Percentiles rank a stretch among this genome's conserved stretches.
phyloP scores from a whole-genome alignment of 2,113 vertebrate genomes.

The Epinephelus fuscoguttatus region DNA sequence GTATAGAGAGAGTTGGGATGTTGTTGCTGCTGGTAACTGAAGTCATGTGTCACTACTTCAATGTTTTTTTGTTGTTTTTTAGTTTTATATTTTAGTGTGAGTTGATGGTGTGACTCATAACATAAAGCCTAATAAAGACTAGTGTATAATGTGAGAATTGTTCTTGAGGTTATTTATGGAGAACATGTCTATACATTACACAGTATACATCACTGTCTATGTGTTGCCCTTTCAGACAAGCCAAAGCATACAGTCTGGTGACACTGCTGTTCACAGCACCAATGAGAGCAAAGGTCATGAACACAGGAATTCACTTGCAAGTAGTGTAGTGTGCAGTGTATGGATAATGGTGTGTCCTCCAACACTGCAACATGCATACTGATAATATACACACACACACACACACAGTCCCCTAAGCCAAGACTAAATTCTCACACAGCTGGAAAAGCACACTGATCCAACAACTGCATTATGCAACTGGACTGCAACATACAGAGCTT shows the following conservation, averaged over 20 bases:
- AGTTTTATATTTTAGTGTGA: not conserved
- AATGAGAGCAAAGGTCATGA: slow-evolving; percentile 55
- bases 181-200: not conserved
- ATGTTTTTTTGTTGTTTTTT: not conserved
- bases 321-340: slow-evolving; percentile 13
- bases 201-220: slow-evolving; percentile 10
- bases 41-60: not conserved
- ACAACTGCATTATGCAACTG: slow-evolving; percentile 22
- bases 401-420: not conserved
- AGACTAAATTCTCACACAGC: slow-evolving; percentile 18
- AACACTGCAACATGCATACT: slow-evolving; percentile 3
- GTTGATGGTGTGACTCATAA: not conserved
- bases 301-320: slow-evolving; percentile 18
- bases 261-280: slow-evolving; percentile 30
- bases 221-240: slow-evolving; percentile 30
- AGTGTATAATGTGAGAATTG: not conserved
- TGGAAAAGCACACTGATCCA: slow-evolving; percentile 2
- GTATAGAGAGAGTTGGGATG: too few relatives aligned
- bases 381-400: not conserved
- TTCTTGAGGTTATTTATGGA: not conserved
- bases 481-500: slow-evolving; percentile 13
- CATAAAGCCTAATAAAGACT: not conserved
- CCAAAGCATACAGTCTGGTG: slow-evolving; percentile 20
- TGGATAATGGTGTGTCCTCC: not conserved
- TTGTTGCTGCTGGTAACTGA: too few relatives aligned